Conservation (phyloP, 2,113 vertebrate species). For the Platysteira castanea region DNA sequence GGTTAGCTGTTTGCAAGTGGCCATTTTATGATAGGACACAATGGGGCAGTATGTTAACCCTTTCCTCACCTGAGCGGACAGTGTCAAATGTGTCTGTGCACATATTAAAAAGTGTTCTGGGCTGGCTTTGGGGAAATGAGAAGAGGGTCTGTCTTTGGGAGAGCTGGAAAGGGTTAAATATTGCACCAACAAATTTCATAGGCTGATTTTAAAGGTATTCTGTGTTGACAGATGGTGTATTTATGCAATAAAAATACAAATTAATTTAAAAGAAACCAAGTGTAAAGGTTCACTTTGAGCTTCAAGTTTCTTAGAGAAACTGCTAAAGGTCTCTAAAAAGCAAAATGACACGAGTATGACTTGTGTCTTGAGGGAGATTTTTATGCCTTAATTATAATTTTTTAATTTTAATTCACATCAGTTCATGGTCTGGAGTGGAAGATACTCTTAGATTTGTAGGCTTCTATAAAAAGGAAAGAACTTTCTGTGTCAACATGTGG, state of each 20-base stretch:
- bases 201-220: conserved; percentile 43
- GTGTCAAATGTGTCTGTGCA: conserved; percentile 31
- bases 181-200: conserved; percentile 53
- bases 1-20: conserved; percentile 90
- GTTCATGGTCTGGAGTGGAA: conserved; percentile 22
- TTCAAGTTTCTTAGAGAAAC: conserved; percentile 37
- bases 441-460: conserved; percentile 10
- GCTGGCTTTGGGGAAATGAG: conserved; percentile 1
- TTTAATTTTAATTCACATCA: conserved; percentile 37
- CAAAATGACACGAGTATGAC: background rate
- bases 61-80: conserved; percentile 64
- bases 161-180: conserved; percentile 77
- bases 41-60: conserved; percentile 70
- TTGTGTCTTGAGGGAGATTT: conserved; percentile 53
- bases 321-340: conserved; percentile 18
- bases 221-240: conserved; percentile 51
- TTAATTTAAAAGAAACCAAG: conserved; percentile 48
- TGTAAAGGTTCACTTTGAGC: conserved; percentile 51
- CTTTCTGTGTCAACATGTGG: conserved; percentile 51
- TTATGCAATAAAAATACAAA: conserved; percentile 40
- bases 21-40: conserved; percentile 83
- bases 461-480: background rate
- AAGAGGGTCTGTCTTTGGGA: conserved; percentile 54
- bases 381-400: conserved; percentile 39
- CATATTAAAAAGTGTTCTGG: conserved; percentile 39